phyloP scores from a whole-genome alignment of 2,113 vertebrate species.

The Ceuthmochares aereus region DNA sequence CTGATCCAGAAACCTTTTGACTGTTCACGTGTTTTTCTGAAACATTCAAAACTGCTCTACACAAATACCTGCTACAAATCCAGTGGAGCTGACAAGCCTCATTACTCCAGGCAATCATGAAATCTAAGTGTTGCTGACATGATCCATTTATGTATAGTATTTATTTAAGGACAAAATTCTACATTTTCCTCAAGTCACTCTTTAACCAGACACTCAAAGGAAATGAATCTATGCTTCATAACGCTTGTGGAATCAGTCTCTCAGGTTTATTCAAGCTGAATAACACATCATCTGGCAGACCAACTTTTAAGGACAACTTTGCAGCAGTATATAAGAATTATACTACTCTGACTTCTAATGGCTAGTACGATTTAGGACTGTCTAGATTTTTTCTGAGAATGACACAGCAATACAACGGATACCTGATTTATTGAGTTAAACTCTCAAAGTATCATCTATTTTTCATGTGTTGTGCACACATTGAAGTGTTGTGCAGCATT shows the following conservation, averaged over 20 bases:
- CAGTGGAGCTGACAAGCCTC: conserved; percentile 43
- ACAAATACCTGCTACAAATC: conserved; percentile 45
- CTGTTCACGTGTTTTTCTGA: conserved; percentile 28
- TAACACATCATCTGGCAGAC: conserved; percentile 37
- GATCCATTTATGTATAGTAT: conserved; percentile 66
- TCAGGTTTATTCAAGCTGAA: conserved; percentile 32
- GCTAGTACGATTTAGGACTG: background rate
- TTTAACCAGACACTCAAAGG: conserved; percentile 50
- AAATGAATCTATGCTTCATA: conserved; percentile 51
- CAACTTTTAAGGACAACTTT: conserved; percentile 37
- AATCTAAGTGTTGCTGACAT: conserved; percentile 67
- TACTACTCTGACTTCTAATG: background rate
- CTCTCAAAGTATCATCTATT: background rate
- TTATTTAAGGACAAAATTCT: conserved; percentile 63
- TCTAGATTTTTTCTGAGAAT: background rate
- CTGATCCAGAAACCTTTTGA: background rate
- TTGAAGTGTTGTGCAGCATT: background rate
- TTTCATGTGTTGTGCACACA: background rate
- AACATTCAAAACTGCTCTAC: conserved; percentile 23
- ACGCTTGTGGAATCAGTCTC: conserved; percentile 54
- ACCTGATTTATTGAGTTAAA: background rate
- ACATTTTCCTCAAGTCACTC: conserved; percentile 39
- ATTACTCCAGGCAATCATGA: conserved; percentile 54
- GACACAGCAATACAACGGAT: background rate
- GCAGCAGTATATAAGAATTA: background rate